A percentile compares a stretch with the other conserved stretches of the same genome.
Conservation (phyloP, 2,797 vertebrate genomes). For the Lateolabrax maculatus region DNA sequence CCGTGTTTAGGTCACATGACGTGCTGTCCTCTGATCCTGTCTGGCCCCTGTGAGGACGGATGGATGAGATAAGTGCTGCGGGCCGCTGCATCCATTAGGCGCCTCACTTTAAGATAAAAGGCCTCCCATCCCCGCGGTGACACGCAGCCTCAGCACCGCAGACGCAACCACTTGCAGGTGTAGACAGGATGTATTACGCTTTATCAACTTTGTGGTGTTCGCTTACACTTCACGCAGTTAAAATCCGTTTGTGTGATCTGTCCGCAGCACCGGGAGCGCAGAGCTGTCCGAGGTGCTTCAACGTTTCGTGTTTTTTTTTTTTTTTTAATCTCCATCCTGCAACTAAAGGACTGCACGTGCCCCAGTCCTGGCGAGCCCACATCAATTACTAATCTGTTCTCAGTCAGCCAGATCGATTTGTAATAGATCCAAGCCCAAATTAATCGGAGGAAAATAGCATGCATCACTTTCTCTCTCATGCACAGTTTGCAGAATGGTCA, state of each 20-base stretch:
- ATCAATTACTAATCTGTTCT: slow-evolving; percentile 54
- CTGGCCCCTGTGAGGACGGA: slow-evolving; percentile 40
- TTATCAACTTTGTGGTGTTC: slow-evolving; percentile 34
- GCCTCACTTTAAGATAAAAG: slow-evolving; percentile 67
- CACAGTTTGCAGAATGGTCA: slow-evolving; percentile 15
- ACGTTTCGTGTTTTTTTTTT: slow-evolving; percentile 31
- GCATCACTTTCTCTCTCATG: slow-evolving; percentile 21
- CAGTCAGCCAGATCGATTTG: slow-evolving; percentile 59
- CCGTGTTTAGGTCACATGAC: slow-evolving; percentile 58
- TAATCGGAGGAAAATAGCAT: slow-evolving; percentile 50
- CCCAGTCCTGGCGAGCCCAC: slow-evolving; percentile 20
- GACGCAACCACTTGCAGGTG: slow-evolving; percentile 22
- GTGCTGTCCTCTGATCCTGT: slow-evolving; percentile 49
- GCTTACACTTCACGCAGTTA: slow-evolving; percentile 13
- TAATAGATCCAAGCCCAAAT: slow-evolving; percentile 56
- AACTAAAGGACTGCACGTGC: slow-evolving; percentile 5
- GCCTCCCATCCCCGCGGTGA: slow-evolving; percentile 45
- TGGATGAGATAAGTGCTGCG: slow-evolving; percentile 71
- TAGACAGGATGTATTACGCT: slow-evolving; percentile 40
- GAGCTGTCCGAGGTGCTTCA: slow-evolving; percentile 52
- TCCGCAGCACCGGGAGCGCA: no score
- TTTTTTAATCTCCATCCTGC: neutral
- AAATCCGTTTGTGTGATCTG: no score
- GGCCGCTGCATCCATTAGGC: slow-evolving; percentile 73
- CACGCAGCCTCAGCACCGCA: slow-evolving; percentile 33